Conservation (phyloP, 35 echinoderm and acorn worm genomes). For the Stichopus chloronotus region DNA sequence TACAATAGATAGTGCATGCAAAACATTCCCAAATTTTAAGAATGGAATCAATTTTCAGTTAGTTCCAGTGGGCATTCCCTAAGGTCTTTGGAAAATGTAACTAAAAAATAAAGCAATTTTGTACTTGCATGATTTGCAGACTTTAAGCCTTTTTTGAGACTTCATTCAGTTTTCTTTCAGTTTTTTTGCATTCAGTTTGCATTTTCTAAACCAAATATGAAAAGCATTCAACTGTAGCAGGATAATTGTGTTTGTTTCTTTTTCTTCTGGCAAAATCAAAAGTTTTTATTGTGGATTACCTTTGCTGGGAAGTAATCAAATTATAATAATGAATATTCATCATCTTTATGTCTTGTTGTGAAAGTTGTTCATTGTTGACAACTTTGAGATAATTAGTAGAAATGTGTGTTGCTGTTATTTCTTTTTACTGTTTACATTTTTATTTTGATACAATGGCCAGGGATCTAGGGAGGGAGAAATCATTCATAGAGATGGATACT, state of each 20-base stretch:
- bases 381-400: neutral
- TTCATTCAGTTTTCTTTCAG: too few relatives aligned
- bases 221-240: too few relatives aligned
- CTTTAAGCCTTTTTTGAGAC: neutral
- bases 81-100: neutral
- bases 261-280: too few relatives aligned
- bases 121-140: too few relatives aligned
- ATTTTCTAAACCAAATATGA: too few relatives aligned
- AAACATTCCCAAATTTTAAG: neutral
- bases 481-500: conserved; percentile 93
- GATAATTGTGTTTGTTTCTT: too few relatives aligned
- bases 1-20: neutral
- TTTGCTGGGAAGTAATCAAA: too few relatives aligned
- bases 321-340: too few relatives aligned
- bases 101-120: neutral
- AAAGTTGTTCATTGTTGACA: too few relatives aligned
- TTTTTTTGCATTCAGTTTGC: too few relatives aligned
- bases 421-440: neutral
- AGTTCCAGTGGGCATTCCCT: neutral
- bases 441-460: conserved; percentile 24
- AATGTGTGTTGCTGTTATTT: neutral
- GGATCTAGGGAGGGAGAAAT: conserved; percentile 88
- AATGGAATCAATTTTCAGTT: neutral
- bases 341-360: too few relatives aligned
- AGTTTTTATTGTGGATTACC: too few relatives aligned